phyloP scores from a whole-genome alignment of 2,113 vertebrate genomes.

The Mustelus asterias region DNA sequence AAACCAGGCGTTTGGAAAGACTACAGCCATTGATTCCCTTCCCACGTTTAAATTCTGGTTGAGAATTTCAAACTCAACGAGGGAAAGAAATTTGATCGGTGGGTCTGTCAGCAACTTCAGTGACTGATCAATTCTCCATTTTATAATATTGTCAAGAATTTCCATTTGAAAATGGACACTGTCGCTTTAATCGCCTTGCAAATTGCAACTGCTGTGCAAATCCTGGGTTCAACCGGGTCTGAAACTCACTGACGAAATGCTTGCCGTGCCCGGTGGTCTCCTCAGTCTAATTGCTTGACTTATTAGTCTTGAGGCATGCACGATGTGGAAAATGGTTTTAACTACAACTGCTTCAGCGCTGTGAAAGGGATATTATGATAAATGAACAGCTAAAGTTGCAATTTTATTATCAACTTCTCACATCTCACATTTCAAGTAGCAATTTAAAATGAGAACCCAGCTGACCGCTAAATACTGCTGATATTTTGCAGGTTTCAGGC shows the following conservation, averaged over 20 bases:
- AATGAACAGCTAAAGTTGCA: background rate
- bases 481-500: background rate
- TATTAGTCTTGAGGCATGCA: background rate
- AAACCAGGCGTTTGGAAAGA: background rate
- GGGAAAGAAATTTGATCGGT: background rate
- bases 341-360: background rate
- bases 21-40: background rate
- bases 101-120: background rate
- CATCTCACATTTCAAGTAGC: background rate
- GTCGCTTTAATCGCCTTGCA: background rate
- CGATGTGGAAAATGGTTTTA: background rate
- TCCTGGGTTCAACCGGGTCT: background rate
- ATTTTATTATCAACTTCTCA: background rate
- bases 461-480: background rate
- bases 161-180: background rate
- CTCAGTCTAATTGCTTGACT: background rate
- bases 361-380: background rate
- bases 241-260: background rate
- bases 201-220: background rate
- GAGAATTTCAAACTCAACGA: background rate
- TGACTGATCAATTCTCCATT: background rate
- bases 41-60: background rate
- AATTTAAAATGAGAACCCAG: background rate
- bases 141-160: background rate
- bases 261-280: background rate